phyloP scores from a whole-genome alignment of 30 jellyfish, hydroid and myxozoan species.

The Aurelia sp. region DNA sequence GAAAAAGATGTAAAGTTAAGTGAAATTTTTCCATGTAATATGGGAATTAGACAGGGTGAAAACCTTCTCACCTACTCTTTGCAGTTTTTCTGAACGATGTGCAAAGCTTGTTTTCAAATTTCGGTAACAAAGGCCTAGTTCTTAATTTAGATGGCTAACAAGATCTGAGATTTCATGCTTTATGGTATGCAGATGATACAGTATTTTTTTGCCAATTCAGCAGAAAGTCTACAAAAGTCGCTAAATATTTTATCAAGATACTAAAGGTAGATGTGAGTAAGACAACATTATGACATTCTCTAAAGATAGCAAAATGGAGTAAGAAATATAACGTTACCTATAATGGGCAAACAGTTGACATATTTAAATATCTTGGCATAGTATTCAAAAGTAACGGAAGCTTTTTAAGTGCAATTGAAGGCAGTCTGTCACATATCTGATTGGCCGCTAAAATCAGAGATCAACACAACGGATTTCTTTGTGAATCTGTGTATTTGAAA shows the following conservation, averaged over 20 bases:
- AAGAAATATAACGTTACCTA: neutral
- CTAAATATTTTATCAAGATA: neutral
- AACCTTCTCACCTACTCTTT: conserved; percentile 15
- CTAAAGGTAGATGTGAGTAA: conserved; percentile 20
- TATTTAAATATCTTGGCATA: too few species aligned
- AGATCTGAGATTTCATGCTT: neutral
- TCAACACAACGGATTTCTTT: too few species aligned
- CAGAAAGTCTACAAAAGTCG: conserved; percentile 19
- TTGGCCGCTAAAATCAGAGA: too few species aligned
- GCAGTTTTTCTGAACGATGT: conserved; percentile 9
- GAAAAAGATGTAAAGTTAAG: neutral
- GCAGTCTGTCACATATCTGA: too few species aligned
- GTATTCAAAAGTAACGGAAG: too few species aligned
- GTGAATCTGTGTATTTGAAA: too few species aligned
- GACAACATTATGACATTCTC: neutral
- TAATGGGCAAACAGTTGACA: too few species aligned
- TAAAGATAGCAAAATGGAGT: conserved; percentile 5
- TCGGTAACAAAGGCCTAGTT: conserved; percentile 2
- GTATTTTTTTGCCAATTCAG: conserved; percentile 15
- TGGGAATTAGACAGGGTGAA: conserved; percentile 30
- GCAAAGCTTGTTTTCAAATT: conserved; percentile 2
- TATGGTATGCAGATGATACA: neutral
- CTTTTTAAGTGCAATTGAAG: too few species aligned
- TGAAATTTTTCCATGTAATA: conserved; percentile 1
- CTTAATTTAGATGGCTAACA: neutral